phyloP scores from a whole-genome alignment of 2,888 invertebrate genomes.

The Chymomyza caudatula region DNA sequence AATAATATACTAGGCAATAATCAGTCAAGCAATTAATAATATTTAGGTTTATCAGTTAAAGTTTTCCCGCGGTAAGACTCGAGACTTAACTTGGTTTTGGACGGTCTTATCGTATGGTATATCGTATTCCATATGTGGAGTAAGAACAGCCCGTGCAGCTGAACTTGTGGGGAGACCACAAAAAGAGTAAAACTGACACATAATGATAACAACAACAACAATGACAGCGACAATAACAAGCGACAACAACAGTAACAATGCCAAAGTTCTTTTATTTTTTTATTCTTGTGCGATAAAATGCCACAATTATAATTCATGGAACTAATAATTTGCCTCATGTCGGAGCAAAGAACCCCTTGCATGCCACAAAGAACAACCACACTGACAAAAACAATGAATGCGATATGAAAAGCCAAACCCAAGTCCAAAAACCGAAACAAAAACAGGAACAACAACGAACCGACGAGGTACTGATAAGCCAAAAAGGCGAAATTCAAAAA shows the following conservation, averaged over 20 bases:
- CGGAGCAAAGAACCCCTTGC: constrained; percentile 4
- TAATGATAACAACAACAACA: constrained; percentile 4
- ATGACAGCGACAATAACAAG: constrained; percentile 4
- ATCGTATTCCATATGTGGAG: not conserved
- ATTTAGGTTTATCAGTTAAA: not conserved
- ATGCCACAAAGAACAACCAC: constrained; percentile 1
- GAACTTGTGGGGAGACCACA: not conserved
- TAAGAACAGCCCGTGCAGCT: not conserved
- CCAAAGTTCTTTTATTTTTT: not conserved
- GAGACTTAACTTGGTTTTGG: not conserved
- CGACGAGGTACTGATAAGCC: not conserved
- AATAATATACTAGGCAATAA: not conserved
- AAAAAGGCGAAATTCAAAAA: not conserved
- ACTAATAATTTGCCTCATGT: constrained; percentile 50
- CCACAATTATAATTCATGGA: constrained; percentile 53
- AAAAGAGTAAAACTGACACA: not conserved
- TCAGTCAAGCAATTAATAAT: not conserved
- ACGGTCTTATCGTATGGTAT: not conserved
- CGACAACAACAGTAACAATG: not conserved
- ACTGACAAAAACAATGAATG: not conserved
- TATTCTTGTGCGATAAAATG: constrained; percentile 41
- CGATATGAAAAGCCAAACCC: not conserved
- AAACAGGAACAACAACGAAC: not conserved
- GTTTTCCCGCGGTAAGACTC: not conserved
- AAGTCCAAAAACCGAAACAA: constrained; percentile 1